Percentiles rank a stretch among this genome's conserved stretches.
These are phyloP conservation scores for Antechinus stuartii DNA, from an alignment of 2,113 vertebrate genomes.

Conservation along the genomic window DNA sequence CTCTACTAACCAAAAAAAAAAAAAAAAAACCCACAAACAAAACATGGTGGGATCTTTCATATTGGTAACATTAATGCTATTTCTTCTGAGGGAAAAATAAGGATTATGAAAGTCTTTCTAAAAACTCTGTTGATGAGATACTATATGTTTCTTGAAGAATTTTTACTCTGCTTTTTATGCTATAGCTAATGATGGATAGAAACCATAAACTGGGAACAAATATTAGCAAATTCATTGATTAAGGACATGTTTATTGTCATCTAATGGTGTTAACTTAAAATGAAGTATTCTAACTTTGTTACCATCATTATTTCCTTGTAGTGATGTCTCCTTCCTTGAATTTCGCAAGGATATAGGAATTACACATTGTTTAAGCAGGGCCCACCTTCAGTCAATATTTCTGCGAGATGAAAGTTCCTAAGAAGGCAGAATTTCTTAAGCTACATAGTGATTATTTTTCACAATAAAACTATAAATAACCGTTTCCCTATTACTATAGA, in stretches of 20 bases:
- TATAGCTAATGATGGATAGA: neutral
- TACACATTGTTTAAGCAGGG: neutral
- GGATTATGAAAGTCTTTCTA: neutral
- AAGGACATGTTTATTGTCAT: neutral
- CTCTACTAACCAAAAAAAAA: neutral
- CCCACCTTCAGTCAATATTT: constrained; percentile 7
- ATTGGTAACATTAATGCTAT: neutral
- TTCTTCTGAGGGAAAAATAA: neutral
- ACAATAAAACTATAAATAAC: neutral
- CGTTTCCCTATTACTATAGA: neutral
- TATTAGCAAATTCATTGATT: neutral
- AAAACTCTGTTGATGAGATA: neutral
- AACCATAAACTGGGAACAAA: neutral
- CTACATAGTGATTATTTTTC: neutral
- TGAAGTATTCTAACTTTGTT: neutral
- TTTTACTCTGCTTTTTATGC: neutral
- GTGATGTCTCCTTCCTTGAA: neutral
- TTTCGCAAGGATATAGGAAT: neutral
- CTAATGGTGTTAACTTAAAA: neutral
- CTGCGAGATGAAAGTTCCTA: neutral
- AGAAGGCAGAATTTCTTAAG: neutral
- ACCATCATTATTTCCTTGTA: neutral
- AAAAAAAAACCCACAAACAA: neutral
- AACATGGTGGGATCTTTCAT: neutral
- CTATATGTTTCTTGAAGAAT: neutral